phyloP scores from a whole-genome alignment of 2,888 invertebrate genomes.

The Atrina japonica region DNA sequence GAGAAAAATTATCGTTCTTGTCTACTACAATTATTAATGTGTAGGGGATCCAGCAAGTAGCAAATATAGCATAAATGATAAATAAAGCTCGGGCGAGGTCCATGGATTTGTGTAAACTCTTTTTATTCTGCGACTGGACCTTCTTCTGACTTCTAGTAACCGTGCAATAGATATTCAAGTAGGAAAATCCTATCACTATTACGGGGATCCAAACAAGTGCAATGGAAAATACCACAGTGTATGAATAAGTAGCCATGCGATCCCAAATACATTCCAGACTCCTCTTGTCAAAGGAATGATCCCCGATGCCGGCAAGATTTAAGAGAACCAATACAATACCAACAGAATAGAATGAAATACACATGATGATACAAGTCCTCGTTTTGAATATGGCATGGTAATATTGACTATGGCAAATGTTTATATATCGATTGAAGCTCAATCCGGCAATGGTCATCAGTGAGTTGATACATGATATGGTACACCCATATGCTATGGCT shows the following conservation, averaged over 20 bases:
- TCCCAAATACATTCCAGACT: constrained; percentile 70
- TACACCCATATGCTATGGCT: constrained; percentile 63
- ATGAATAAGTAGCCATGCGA: constrained; percentile 63
- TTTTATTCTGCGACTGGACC: neutral
- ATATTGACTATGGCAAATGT: constrained; percentile 57
- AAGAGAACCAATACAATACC: constrained; percentile 58
- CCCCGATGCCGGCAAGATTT: constrained; percentile 60
- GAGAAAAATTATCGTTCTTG: constrained; percentile 54
- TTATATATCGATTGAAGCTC: constrained; percentile 68
- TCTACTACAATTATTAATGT: constrained; percentile 63
- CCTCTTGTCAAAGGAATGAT: constrained; percentile 65
- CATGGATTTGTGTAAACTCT: constrained; percentile 3
- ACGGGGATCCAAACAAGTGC: constrained; percentile 67
- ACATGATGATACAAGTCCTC: constrained; percentile 54
- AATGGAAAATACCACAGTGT: constrained; percentile 65
- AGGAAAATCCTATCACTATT: constrained; percentile 55
- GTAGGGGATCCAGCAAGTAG: constrained; percentile 70
- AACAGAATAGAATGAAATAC: constrained; percentile 53
- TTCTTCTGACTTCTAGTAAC: constrained; percentile 43
- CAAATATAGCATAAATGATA: constrained; percentile 66
- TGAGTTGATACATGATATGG: constrained; percentile 69
- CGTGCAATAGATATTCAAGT: constrained; percentile 55
- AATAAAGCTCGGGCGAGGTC: constrained; percentile 64
- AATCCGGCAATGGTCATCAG: constrained; percentile 64
- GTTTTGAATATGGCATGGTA: constrained; percentile 58